Conservation (phyloP, 2,113 vertebrate species). For the Strix uralensis region DNA sequence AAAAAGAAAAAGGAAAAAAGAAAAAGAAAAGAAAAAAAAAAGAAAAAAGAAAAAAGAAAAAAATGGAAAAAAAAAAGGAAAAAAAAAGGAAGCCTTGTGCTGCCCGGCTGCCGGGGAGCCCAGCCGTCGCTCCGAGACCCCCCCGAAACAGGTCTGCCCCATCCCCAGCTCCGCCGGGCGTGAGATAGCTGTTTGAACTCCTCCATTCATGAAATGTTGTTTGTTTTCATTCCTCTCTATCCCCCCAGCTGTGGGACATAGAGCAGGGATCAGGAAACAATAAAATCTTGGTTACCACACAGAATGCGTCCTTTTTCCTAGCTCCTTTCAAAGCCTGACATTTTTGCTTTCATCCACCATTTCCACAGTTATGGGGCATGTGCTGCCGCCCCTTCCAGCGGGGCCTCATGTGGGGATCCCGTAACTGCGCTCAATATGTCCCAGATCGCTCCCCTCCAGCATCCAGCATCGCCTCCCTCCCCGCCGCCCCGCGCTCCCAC, state of each 20-base stretch:
- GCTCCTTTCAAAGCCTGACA: constrained; percentile 49
- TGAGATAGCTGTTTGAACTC: not conserved
- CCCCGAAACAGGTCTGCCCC: not conserved
- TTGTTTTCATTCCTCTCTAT: not conserved
- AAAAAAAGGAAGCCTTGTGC: no score
- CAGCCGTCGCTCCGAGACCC: not conserved
- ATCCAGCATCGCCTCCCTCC: not conserved
- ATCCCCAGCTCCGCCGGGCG: not conserved
- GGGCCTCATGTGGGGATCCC: constrained; percentile 17
- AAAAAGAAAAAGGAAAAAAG: no score
- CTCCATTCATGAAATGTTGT: not conserved
- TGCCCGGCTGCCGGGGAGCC: not conserved
- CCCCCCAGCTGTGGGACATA: constrained; percentile 18
- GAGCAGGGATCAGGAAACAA: constrained; percentile 57
- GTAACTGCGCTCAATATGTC: not conserved
- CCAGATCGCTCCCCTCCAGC: not conserved
- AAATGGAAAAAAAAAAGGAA: no score
- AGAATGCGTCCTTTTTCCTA: not conserved
- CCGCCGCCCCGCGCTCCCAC: not conserved
- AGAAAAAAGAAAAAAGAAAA: no score
- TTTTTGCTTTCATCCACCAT: constrained; percentile 62
- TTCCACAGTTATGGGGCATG: not conserved
- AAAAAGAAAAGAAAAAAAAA: no score
- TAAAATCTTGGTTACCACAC: constrained; percentile 42
- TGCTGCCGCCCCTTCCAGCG: not conserved